Evolutionary conservation across 2,797 vertebrate species (phyloP).

Genomic region (Esox masquinongy): DNA sequence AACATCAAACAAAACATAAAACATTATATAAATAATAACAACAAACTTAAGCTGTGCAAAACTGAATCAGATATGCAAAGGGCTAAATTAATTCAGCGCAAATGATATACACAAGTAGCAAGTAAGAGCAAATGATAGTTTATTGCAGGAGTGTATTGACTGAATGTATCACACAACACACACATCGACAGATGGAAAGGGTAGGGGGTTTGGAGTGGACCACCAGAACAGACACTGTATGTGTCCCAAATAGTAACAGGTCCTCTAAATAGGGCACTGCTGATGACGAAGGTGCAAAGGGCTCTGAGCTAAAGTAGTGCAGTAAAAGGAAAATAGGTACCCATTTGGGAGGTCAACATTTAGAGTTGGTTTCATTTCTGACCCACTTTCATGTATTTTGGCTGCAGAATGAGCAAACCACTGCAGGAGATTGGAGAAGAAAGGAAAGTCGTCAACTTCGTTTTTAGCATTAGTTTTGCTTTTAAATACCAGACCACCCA

Average conservation of each 20-base stretch:
- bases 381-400: neutral
- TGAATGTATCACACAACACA: neutral
- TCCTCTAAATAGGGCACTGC: neutral
- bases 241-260: neutral
- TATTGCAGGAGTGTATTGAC: neutral
- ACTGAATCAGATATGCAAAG: neutral
- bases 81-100: neutral
- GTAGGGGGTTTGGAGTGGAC: neutral
- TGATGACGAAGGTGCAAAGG: neutral
- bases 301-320: neutral
- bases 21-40: too few species aligned
- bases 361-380: neutral
- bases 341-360: neutral
- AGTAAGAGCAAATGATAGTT: too few species aligned
- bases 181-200: constrained; percentile 9
- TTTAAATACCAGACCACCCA: neutral
- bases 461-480: neutral
- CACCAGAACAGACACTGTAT: neutral
- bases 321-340: neutral
- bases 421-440: neutral
- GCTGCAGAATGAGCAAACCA: neutral
- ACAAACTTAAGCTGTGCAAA: too few species aligned
- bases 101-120: too few species aligned
- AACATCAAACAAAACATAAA: too few species aligned
- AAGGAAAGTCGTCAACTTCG: neutral